These are phyloP conservation scores for Orthosia incerta DNA, from an alignment of 2,888 invertebrate species.

Conservation along the genomic window DNA sequence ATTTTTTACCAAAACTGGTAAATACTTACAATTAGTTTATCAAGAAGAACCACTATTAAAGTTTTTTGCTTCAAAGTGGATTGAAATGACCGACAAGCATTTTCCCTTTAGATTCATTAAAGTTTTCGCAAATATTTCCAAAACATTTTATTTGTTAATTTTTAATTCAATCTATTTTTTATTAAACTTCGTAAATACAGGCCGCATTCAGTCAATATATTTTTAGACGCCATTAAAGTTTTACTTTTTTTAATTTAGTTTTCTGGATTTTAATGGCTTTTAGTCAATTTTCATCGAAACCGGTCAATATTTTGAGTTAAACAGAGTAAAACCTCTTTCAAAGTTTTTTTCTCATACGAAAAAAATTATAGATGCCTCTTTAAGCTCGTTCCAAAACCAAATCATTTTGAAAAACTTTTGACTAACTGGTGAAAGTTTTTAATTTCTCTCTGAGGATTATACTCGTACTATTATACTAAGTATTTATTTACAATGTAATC, in stretches of 20 bases:
- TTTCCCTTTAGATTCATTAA: slow-evolving; percentile 6
- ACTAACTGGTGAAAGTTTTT: slow-evolving; percentile 62
- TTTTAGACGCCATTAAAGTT: neutral
- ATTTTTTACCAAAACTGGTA: neutral
- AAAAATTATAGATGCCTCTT: neutral
- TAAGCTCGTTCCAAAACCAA: slow-evolving; percentile 52
- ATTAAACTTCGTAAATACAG: neutral
- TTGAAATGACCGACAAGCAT: neutral
- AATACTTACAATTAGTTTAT: neutral
- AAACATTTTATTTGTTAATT: too few relatives aligned
- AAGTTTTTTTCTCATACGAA: too few relatives aligned
- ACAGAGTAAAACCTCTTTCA: neutral
- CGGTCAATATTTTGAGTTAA: neutral
- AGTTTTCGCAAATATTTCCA: too few relatives aligned
- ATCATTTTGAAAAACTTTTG: slow-evolving; percentile 52
- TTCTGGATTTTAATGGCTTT: neutral
- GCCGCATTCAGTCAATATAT: neutral
- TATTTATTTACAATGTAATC: slow-evolving; percentile 62
- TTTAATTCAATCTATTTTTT: too few relatives aligned
- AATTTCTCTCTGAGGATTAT: slow-evolving; percentile 61
- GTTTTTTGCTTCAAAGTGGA: too few relatives aligned
- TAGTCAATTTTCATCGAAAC: neutral
- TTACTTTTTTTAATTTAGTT: neutral
- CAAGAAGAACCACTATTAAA: neutral
- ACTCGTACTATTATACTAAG: slow-evolving; percentile 30